Evolutionary conservation across 1,140 invertebrate species (phyloP).

Genomic region (Hylyphantes graminicola): DNA sequence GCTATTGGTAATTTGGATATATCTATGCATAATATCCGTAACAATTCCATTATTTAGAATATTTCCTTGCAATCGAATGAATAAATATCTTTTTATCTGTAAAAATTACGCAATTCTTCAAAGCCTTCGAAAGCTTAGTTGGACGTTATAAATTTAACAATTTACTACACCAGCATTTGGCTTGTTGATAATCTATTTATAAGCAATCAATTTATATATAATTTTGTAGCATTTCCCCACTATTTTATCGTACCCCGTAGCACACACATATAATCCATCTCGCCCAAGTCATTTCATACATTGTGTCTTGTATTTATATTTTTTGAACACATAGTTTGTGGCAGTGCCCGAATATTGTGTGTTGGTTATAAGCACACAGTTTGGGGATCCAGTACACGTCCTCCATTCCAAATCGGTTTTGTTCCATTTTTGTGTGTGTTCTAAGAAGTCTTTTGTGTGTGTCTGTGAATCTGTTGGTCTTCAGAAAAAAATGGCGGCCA

Average conservation of each 20-base stretch:
- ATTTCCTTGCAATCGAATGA: not conserved
- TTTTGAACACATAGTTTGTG: conserved; percentile 28
- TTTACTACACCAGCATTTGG: conserved; percentile 20
- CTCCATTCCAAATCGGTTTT: conserved; percentile 5
- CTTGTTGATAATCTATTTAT: conserved; percentile 15
- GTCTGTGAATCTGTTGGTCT: conserved; percentile 26
- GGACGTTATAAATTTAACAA: conserved; percentile 21
- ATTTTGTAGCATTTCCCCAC: conserved; percentile 13
- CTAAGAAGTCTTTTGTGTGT: not conserved
- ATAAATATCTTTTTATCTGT: not conserved
- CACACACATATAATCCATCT: not conserved
- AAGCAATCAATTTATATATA: conserved; percentile 18
- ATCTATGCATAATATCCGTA: not conserved
- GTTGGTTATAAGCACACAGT: conserved; percentile 18
- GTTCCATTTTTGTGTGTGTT: conserved; percentile 9
- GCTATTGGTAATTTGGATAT: conserved; percentile 16
- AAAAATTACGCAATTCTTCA: conserved; percentile 6
- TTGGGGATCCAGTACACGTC: not conserved
- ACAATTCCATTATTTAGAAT: not conserved
- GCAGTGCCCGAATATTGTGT: not conserved
- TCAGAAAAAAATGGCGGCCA: conserved; percentile 46
- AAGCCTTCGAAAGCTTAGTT: conserved; percentile 10
- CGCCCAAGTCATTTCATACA: not conserved
- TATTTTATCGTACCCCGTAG: not conserved
- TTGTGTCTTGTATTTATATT: not conserved